A percentile compares a stretch with the other conserved stretches of the same genome.
Evolutionary conservation across 2,113 vertebrate genomes (phyloP).

Genomic region (Toxostoma redivivum): DNA sequence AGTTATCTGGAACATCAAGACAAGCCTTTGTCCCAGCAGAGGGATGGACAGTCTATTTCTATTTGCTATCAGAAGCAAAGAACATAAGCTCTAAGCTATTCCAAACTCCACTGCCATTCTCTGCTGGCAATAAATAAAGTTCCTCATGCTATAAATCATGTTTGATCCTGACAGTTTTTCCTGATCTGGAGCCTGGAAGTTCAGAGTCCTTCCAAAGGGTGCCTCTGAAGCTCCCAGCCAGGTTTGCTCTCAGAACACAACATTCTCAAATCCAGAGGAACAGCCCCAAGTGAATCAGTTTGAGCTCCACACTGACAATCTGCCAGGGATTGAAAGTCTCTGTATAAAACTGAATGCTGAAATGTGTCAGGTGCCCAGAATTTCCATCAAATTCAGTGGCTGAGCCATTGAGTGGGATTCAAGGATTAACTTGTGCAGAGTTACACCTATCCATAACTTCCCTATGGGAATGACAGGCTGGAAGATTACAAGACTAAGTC

Average conservation of each 20-base stretch:
- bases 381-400: background rate
- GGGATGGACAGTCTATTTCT: background rate
- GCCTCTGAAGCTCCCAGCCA: background rate
- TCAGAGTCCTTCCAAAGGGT: background rate
- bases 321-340: background rate
- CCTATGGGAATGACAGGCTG: background rate
- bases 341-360: background rate
- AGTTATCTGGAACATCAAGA: background rate
- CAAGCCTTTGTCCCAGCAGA: background rate
- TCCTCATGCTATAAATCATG: background rate
- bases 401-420: background rate
- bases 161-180: background rate
- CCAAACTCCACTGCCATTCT: background rate
- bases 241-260: background rate
- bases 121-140: background rate
- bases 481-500: background rate
- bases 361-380: background rate
- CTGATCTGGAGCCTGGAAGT: background rate
- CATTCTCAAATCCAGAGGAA: background rate
- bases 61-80: background rate
- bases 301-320: background rate
- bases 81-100: background rate
- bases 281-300: background rate
- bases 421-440: background rate
- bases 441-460: constrained; percentile 22